Evolutionary conservation across 2,888 invertebrate genomes (phyloP), one percentile per base, ranked within the genome.

Genomic region (Dioctria rufipes): DNA sequence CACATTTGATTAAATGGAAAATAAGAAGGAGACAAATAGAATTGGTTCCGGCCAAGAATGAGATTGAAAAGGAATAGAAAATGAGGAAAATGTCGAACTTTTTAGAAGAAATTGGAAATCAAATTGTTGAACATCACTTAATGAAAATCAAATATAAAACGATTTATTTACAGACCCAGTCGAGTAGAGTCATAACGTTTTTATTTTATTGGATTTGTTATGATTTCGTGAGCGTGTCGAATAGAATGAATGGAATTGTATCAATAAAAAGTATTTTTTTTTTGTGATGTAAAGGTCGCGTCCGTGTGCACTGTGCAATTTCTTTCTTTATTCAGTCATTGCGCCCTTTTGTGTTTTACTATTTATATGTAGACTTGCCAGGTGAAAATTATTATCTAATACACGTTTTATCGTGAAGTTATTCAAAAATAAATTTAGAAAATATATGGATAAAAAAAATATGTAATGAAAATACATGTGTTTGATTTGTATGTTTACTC

Each of bases 1-100:
- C 73, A 58, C 73, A 73, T 60, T 73, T 58, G 73, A 73, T 60
- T 58, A 73, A 73, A 54, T 54, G 73, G 73, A 60, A 73, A 61
- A 25, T 51, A 60, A 61, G 61, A 61, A 61, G n/a, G 61, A 61
- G 61, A 61, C 61, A 61, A 61, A 61, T 61, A 61, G 61, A 61
- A 61, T 61, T 61, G 61, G 39, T 61, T 61, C 61, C 39, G 61
- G 37, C 39, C 6, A 61, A 61, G 61, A 61, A 61, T 37, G 61
- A n/a, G 37, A 61, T 25, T 25, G 25, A 39, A 61, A n/a, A 25
- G 37, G 39, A 61, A 39, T 25, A 61, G 61, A 37, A 61, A 39
- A 61, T 8, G 39, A 61, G 61, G 61, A 61, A 39, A 61, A 61
- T 39, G 39, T 46, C 67, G 67, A 67, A 67, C 39, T 69, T 69